Evolutionary conservation across 2,888 invertebrate genomes (phyloP).

Genomic region (Drosophila austrosaltans): DNA sequence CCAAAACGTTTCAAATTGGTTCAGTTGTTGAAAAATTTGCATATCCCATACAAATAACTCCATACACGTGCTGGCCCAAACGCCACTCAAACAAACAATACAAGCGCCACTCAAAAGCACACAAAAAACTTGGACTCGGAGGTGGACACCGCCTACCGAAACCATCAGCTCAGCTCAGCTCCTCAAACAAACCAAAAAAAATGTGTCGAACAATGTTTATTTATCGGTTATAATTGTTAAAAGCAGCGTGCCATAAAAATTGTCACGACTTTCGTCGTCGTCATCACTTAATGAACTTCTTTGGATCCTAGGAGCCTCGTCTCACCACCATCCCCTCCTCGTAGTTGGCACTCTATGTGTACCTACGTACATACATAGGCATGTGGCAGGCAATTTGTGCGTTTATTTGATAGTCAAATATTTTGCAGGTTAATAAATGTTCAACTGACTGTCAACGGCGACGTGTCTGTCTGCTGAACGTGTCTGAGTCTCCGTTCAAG

Average conservation of each 20-base stretch:
- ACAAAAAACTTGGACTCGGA: not conserved
- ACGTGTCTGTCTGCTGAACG: constrained; percentile 51
- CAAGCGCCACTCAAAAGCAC: constrained; percentile 9
- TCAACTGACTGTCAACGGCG: constrained; percentile 33
- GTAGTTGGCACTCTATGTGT: not conserved
- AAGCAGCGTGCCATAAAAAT: constrained; percentile 58
- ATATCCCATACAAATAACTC: constrained; percentile 55
- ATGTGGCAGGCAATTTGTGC: constrained; percentile 25
- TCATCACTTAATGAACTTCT: constrained; percentile 42
- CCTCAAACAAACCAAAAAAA: constrained; percentile 18
- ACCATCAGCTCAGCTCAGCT: constrained; percentile 31
- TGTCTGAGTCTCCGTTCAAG: constrained; percentile 17
- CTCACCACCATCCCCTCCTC: not conserved
- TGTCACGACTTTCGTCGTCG: constrained; percentile 52
- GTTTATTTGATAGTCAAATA: constrained; percentile 61
- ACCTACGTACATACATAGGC: not conserved
- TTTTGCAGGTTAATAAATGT: constrained; percentile 66
- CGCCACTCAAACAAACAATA: not conserved
- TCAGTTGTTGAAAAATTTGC: constrained; percentile 61
- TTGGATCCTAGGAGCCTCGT: constrained; percentile 6
- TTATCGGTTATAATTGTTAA: constrained; percentile 48
- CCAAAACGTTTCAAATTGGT: constrained; percentile 71
- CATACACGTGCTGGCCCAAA: constrained; percentile 52
- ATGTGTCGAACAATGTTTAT: constrained; percentile 60
- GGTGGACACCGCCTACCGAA: not conserved